These are phyloP conservation scores for Selene dorsalis DNA, from an alignment of 2,797 vertebrate species.

Conservation along the genomic window DNA sequence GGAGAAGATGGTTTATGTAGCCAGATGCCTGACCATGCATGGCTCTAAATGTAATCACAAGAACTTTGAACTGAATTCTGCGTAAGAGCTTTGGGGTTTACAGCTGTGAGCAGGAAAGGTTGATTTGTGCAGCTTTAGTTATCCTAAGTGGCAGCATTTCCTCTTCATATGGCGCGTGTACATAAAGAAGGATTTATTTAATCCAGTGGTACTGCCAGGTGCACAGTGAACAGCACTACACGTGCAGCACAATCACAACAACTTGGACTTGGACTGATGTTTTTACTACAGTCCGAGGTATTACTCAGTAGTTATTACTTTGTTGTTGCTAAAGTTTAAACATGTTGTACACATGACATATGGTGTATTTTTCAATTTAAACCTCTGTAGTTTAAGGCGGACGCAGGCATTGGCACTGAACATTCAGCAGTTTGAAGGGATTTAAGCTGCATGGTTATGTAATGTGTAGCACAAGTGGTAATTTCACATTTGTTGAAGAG, in stretches of 20 bases:
- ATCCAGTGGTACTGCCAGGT: constrained; percentile 43
- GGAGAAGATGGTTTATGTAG: too few species aligned
- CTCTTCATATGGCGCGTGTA: constrained; percentile 43
- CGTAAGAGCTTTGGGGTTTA: constrained; percentile 36
- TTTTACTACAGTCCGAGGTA: not conserved
- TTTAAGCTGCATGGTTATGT: constrained; percentile 39
- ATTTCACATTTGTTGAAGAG: constrained; percentile 28
- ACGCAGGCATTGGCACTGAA: not conserved
- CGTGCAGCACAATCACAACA: not conserved
- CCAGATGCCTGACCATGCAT: too few species aligned
- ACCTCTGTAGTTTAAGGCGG: not conserved
- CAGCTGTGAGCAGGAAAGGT: constrained; percentile 8
- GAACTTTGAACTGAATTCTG: too few species aligned
- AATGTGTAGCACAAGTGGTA: constrained; percentile 25
- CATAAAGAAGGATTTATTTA: constrained; percentile 62
- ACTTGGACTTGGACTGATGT: constrained; percentile 18
- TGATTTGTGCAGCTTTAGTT: constrained; percentile 39
- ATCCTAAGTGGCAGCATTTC: constrained; percentile 32
- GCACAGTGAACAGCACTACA: constrained; percentile 7
- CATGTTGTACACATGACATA: constrained; percentile 6
- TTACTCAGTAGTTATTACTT: not conserved
- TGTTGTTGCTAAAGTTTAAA: constrained; percentile 14
- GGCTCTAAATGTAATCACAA: too few species aligned
- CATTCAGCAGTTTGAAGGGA: constrained; percentile 17
- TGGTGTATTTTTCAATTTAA: constrained; percentile 3